Evolutionary conservation across 2,888 invertebrate genomes (phyloP).

Genomic region (Drosophila engyochracea): DNA sequence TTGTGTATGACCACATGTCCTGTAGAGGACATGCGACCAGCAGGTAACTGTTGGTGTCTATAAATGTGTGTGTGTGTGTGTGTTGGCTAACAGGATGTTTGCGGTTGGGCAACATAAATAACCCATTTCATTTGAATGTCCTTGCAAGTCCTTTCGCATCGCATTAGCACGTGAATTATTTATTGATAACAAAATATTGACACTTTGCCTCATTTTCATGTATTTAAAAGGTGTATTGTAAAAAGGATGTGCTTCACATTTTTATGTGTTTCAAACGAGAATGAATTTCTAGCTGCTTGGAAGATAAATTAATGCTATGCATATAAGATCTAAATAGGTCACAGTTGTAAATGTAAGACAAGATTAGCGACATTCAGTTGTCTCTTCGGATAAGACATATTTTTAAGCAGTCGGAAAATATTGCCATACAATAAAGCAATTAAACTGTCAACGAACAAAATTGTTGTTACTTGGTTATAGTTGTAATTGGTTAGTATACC

Average conservation of each 20-base stretch:
- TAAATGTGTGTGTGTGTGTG: background rate
- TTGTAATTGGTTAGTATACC: background rate
- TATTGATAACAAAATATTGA: slow-evolving; percentile 29
- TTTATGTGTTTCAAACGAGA: background rate
- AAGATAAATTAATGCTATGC: background rate
- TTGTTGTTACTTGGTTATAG: background rate
- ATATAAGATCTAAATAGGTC: background rate
- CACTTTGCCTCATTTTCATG: background rate
- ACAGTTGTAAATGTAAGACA: background rate
- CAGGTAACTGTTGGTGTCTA: background rate
- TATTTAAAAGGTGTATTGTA: background rate
- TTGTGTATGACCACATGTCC: slow-evolving; percentile 74
- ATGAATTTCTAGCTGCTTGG: background rate
- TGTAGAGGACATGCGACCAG: slow-evolving; percentile 40
- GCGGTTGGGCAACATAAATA: slow-evolving; percentile 61
- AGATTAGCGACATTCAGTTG: background rate
- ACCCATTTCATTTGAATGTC: slow-evolving; percentile 52
- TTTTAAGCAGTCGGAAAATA: background rate
- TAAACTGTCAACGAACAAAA: background rate
- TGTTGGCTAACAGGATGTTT: slow-evolving; percentile 55
- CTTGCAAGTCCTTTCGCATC: slow-evolving; percentile 30
- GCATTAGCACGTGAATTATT: slow-evolving; percentile 37
- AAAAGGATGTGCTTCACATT: background rate
- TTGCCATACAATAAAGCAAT: background rate
- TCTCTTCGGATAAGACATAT: background rate